Conservation (phyloP, 2,797 vertebrate species). For the Hoplostethus atlanticus region DNA sequence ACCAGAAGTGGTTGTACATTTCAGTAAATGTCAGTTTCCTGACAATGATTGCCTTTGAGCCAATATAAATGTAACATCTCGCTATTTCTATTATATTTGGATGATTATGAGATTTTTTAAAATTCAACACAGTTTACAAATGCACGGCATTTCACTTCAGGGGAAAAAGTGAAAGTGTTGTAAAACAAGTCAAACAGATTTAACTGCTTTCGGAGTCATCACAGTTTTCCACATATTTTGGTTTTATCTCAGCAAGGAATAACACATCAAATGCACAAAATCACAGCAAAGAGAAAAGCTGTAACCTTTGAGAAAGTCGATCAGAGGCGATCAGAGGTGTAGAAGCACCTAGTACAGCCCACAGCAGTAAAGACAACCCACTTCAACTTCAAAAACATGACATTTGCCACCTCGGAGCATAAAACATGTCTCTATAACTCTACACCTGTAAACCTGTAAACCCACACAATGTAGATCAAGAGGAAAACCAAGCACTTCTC, state of each 20-base stretch:
- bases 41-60: slow-evolving; percentile 2
- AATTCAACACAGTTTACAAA: slow-evolving; percentile 17
- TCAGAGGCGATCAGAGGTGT: slow-evolving; percentile 81
- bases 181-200: slow-evolving; percentile 63
- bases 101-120: slow-evolving; percentile 16
- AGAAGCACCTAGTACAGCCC: slow-evolving; percentile 79
- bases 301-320: slow-evolving; percentile 85
- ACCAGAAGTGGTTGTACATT: not conserved
- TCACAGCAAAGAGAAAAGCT: slow-evolving; percentile 77
- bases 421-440: slow-evolving; percentile 76
- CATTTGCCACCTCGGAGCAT: slow-evolving; percentile 81
- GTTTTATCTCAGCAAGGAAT: slow-evolving; percentile 72
- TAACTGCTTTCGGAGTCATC: slow-evolving; percentile 70
- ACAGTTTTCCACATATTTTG: slow-evolving; percentile 68
- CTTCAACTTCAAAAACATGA: slow-evolving; percentile 84
- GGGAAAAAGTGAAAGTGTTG: slow-evolving; percentile 52
- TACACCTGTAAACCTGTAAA: slow-evolving; percentile 81
- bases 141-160: slow-evolving; percentile 42
- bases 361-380: slow-evolving; percentile 82
- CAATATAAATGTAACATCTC: slow-evolving; percentile 13
- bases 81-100: slow-evolving; percentile 2
- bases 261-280: slow-evolving; percentile 81
- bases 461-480: slow-evolving; percentile 76
- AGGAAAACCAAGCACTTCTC: slow-evolving; percentile 62
- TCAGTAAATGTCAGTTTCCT: not conserved